phyloP scores from a whole-genome alignment of 2,797 vertebrate species.

The Meda fulgida region DNA sequence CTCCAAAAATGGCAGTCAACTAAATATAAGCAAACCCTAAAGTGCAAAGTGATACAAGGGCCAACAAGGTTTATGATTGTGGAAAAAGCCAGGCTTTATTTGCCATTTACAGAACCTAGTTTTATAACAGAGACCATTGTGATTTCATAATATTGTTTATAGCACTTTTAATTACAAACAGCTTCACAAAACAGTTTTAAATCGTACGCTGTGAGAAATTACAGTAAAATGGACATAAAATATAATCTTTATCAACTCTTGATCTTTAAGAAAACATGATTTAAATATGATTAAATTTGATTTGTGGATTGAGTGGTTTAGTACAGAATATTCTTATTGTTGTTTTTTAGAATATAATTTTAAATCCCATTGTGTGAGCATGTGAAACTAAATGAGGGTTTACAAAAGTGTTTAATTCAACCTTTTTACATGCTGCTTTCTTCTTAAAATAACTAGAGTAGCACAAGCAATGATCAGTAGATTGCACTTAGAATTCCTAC shows the following conservation, averaged over 20 bases:
- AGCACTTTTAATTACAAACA: not conserved
- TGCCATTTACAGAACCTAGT: not conserved
- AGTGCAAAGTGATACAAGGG: not conserved
- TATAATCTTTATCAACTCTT: not conserved
- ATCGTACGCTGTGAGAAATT: not conserved
- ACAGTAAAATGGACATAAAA: not conserved
- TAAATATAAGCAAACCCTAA: not conserved
- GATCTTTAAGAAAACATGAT: not conserved
- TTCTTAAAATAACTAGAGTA: not conserved
- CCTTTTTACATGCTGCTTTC: not conserved
- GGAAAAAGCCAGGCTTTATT: not conserved
- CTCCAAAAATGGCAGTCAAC: not conserved
- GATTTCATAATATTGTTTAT: not conserved
- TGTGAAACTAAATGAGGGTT: not conserved
- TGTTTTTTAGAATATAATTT: not conserved
- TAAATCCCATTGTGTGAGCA: conserved; percentile 4
- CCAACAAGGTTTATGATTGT: not conserved
- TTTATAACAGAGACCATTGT: not conserved
- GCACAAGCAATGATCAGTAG: not conserved
- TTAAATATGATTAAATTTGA: not conserved
- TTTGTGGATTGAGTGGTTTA: too few species aligned
- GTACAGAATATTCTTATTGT: not conserved
- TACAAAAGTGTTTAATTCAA: not conserved
- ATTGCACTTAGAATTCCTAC: not conserved
- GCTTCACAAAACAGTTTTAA: not conserved